Conservation (phyloP, 30 jellyfish, hydroid and myxozoan genomes). For the Clytia hemisphaerica region DNA sequence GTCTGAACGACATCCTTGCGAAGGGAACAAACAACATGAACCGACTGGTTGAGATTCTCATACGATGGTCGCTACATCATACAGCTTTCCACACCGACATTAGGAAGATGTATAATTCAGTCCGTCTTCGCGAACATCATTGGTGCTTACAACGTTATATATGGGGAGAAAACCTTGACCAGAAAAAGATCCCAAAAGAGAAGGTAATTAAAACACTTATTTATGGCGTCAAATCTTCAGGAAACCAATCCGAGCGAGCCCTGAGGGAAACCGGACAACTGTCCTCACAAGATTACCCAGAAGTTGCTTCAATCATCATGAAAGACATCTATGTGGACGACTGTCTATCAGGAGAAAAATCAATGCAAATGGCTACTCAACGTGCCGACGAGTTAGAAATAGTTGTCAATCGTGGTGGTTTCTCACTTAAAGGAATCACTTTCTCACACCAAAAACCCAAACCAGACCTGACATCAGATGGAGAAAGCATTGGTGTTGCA, state of each 20-base stretch:
- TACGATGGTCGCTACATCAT: constrained; percentile 1
- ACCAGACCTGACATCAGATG: no score
- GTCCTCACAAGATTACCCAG: not conserved
- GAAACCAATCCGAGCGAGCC: not conserved
- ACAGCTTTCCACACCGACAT: constrained; percentile 5
- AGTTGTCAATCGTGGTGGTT: not conserved
- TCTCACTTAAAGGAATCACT: no score
- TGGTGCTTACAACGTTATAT: constrained; percentile 10
- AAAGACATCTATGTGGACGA: not conserved
- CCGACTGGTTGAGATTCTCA: no score
- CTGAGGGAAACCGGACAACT: not conserved
- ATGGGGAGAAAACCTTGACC: constrained; percentile 12
- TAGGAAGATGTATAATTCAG: not conserved
- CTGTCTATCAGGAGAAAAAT: not conserved
- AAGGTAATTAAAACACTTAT: constrained; percentile 6
- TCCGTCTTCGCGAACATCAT: not conserved
- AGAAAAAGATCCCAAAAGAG: not conserved
- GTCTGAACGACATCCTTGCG: not conserved
- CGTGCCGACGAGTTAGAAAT: not conserved
- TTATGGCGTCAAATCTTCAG: no score
- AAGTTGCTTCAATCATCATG: not conserved
- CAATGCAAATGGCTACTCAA: not conserved
- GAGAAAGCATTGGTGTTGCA: no score
- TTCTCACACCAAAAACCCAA: no score
- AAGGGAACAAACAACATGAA: not conserved